Base-by-base conservation (phyloP, 2,888 invertebrate species). In the Erynnis tages region DNA sequence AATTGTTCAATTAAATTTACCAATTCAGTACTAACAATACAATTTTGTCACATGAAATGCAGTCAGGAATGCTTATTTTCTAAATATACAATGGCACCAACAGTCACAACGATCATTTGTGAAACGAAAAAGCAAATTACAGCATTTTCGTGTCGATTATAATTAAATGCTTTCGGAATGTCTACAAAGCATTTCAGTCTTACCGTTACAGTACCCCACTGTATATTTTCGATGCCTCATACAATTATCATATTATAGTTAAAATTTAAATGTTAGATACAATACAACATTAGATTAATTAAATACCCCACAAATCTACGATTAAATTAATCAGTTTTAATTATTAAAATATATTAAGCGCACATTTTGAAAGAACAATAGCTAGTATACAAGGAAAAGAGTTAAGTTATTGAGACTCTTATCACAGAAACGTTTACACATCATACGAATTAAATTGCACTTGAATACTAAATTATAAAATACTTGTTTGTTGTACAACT, bases 151-250 rank as follows among this genome's bases (percentile, higher is more conserved):
- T 1, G 40, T 40, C 40, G 10, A 13, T 25, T 8, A 14, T 46
- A 14, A 52, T 40, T 63, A 75, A 78, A 79, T 76, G 78, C 79
- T 59, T 58, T 48, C 61, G 81, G 81, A 81, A 82, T 81, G 80
- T 73, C 43, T 29, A 50, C 27, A 52, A 65, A 57, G 58, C 63
- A 69, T 53, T 65, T 72, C 74, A 79, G 73, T 75, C 73, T 67
- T 59, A 23, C 4, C 7, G n/a, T 8, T 5, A n/a, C 27, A 27
- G 21, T 4, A n/a, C n/a, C n/a, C n/a, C n/a, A n/a, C n/a, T n/a
- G n/a, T n/a, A n/a, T n/a, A n/a, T n/a, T n/a, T n/a, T n/a, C n/a
- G n/a, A n/a, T n/a, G n/a, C n/a, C n/a, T n/a, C n/a, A n/a, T n/a
- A n/a, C n/a, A n/a, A n/a, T n/a, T n/a, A n/a, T n/a, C n/a, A n/a